Conservation (phyloP, 2,113 vertebrate species). For the Todiramphus saurophagus region DNA sequence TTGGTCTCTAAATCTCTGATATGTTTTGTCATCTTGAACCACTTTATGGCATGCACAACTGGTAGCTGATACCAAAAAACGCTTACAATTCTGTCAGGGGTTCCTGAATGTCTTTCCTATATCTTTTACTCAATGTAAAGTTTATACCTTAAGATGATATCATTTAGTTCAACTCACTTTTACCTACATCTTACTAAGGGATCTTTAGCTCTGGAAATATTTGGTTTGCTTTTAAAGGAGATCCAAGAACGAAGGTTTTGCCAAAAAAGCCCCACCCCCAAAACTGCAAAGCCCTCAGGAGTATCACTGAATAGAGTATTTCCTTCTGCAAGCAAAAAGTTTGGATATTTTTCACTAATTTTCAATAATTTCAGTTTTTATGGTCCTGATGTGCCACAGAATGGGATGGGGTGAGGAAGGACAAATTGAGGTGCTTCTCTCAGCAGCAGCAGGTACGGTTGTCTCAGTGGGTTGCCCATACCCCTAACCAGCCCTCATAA, state of each 20-base stretch:
- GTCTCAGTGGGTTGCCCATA: background rate
- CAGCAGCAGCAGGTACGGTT: background rate
- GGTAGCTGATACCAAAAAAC: background rate
- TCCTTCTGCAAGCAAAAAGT: background rate
- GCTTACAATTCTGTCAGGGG: background rate
- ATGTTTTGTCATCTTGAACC: background rate
- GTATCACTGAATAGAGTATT: background rate
- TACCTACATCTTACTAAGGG: background rate
- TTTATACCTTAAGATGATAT: background rate
- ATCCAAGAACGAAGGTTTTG: background rate
- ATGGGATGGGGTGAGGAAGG: background rate
- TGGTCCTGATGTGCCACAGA: background rate
- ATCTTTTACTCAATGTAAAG: background rate
- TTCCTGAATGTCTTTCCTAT: background rate
- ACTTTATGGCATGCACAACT: background rate
- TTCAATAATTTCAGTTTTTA: background rate
- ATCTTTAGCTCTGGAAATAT: background rate
- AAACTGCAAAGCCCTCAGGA: background rate
- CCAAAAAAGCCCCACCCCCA: background rate
- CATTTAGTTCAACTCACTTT: background rate
- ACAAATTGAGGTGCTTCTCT: background rate
- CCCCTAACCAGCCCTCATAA: background rate
- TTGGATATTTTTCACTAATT: background rate
- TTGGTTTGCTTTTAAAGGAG: background rate
- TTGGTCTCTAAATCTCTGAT: background rate